phyloP scores from a whole-genome alignment of 2,113 vertebrate genomes.

The Lasiurus borealis region DNA sequence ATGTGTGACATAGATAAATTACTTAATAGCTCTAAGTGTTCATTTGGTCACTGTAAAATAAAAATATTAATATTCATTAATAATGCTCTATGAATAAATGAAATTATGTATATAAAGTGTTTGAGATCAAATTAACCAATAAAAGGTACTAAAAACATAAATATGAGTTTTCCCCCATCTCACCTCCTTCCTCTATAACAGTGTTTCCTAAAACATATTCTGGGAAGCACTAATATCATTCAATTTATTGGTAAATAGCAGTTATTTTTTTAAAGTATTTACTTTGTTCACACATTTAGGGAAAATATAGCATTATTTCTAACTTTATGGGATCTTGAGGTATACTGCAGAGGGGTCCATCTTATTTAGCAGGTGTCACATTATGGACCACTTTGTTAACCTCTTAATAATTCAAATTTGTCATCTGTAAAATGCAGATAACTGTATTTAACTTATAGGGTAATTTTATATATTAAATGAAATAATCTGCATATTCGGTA shows the following conservation, averaged over 20 bases:
- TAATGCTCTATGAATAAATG: not conserved
- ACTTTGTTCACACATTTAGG: not conserved
- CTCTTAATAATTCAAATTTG: not conserved
- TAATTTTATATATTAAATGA: not conserved
- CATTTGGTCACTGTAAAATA: conserved; percentile 3
- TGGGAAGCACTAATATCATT: conserved; percentile 38
- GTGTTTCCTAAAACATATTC: conserved; percentile 53
- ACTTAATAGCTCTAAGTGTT: not conserved
- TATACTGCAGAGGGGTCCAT: not conserved
- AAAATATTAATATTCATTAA: not conserved
- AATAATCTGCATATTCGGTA: not conserved
- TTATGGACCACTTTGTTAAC: not conserved
- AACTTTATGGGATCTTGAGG: not conserved
- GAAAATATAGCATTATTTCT: not conserved
- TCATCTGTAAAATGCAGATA: not conserved
- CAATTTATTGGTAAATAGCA: conserved; percentile 17
- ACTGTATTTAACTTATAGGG: not conserved
- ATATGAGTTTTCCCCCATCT: not conserved
- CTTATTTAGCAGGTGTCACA: not conserved
- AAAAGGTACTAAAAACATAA: conserved; percentile 29
- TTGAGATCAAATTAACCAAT: conserved; percentile 1
- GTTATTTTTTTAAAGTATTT: not conserved
- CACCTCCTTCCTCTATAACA: not conserved
- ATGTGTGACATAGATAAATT: not conserved
- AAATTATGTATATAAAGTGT: not conserved